Conservation (phyloP, 2,888 invertebrate genomes). For the Cephus pulcher region DNA sequence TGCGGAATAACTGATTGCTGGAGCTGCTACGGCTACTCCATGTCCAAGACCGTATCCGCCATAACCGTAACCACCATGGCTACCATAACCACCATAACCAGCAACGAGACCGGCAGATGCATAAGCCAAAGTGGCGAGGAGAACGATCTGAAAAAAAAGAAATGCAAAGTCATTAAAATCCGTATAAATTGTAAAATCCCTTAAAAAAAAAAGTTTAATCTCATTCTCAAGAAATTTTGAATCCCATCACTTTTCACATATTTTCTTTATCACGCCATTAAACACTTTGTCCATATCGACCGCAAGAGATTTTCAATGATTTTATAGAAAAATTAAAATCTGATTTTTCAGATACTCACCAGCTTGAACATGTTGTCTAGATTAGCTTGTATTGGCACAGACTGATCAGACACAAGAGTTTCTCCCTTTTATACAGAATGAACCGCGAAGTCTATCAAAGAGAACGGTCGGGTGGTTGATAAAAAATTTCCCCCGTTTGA, state of each 20-base stretch:
- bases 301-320: too few relatives aligned
- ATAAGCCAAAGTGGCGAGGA: conserved; percentile 65
- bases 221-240: too few relatives aligned
- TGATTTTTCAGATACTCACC: conserved; percentile 66
- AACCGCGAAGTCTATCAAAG: conserved; percentile 11
- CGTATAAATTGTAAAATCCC: too few relatives aligned
- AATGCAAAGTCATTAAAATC: conserved; percentile 18
- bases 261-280: too few relatives aligned
- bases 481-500: conserved; percentile 23
- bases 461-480: conserved; percentile 28
- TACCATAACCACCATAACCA: conserved; percentile 40
- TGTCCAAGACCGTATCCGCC: conserved; percentile 37
- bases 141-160: conserved; percentile 65
- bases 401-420: conserved; percentile 12
- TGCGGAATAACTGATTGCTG: conserved; percentile 33
- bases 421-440: conserved; percentile 17
- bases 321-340: too few relatives aligned
- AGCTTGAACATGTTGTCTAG: conserved; percentile 71
- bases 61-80: conserved; percentile 28
- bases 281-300: too few relatives aligned
- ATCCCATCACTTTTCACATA: too few relatives aligned
- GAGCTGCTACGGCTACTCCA: conserved; percentile 33
- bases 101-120: conserved; percentile 51
- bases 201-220: too few relatives aligned
- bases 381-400: conserved; percentile 14